These are phyloP conservation scores for Notarius quadriscutis DNA, from an alignment of 2,113 vertebrate genomes.

Conservation along the genomic window DNA sequence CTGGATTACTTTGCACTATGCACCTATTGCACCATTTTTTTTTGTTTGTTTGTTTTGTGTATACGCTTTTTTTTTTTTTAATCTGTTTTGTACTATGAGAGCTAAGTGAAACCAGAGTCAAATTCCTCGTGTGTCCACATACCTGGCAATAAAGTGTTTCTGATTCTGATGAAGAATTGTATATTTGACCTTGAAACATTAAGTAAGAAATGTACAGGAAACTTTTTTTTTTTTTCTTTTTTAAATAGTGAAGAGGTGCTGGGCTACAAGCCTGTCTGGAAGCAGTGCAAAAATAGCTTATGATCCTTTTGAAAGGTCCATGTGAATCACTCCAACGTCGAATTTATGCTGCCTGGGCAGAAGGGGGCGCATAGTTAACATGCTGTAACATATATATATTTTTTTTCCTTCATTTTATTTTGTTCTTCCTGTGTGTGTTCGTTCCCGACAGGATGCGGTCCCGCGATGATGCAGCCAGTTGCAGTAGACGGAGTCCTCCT, in stretches of 20 bases:
- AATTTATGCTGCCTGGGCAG: background rate
- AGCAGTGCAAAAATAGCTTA: background rate
- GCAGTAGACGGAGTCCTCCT: conserved; percentile 72
- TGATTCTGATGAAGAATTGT: no score
- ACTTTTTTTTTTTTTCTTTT: background rate
- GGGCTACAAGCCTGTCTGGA: background rate
- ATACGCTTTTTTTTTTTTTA: no score
- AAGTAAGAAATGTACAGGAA: background rate
- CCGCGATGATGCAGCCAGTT: conserved; percentile 60
- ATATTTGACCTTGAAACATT: background rate
- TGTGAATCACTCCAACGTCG: background rate
- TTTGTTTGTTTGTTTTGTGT: no score
- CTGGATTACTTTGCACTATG: no score
- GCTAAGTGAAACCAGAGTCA: no score
- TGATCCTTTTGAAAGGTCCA: background rate
- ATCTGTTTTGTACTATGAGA: no score
- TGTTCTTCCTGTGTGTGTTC: background rate
- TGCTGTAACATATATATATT: background rate
- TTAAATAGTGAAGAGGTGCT: background rate
- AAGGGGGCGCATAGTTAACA: background rate
- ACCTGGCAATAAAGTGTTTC: no score
- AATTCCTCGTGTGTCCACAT: no score
- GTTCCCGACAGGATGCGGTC: conserved; percentile 72
- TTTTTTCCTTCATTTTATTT: background rate
- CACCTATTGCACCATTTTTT: no score